Percentiles rank a stretch among this genome's conserved stretches.
Evolutionary conservation across 1,140 invertebrate species (phyloP).

Genomic region (Zaprionus camerounensis): DNA sequence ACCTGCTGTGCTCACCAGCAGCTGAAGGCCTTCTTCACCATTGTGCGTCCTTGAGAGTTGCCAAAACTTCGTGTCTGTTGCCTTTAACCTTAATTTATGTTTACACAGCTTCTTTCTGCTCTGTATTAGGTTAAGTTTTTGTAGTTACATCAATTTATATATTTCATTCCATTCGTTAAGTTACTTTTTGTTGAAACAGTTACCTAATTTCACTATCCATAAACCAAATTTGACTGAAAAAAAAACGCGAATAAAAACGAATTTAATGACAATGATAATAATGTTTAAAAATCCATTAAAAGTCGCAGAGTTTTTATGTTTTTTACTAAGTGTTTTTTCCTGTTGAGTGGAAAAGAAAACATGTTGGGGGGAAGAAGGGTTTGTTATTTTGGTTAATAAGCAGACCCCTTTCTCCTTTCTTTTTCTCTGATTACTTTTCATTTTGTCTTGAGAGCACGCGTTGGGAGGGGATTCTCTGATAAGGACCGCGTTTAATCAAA

Average conservation of each 20-base stretch:
- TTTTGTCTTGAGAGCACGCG: constrained; percentile 7
- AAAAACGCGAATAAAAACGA: constrained; percentile 41
- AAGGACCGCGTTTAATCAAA: constrained; percentile 39
- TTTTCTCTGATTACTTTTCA: constrained; percentile 31
- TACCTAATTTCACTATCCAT: not conserved
- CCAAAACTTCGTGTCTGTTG: not conserved
- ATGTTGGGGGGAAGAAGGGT: not conserved
- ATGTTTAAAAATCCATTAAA: constrained; percentile 29
- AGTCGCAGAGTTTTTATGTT: constrained; percentile 1
- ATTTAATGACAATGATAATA: constrained; percentile 29
- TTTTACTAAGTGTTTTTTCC: constrained; percentile 26
- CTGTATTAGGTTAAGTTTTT: not conserved
- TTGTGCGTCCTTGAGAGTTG: constrained; percentile 24
- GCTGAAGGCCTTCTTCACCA: constrained; percentile 30
- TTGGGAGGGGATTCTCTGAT: not conserved
- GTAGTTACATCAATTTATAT: not conserved
- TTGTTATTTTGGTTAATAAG: constrained; percentile 29
- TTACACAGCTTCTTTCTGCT: not conserved
- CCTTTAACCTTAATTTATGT: not conserved
- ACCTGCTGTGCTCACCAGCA: constrained; percentile 46
- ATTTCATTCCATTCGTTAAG: constrained; percentile 15
- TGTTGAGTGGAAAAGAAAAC: constrained; percentile 13
- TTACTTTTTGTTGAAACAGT: not conserved
- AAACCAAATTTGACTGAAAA: constrained; percentile 19
- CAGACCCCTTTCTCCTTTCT: not conserved